Evolutionary conservation across 2,797 vertebrate genomes (phyloP).

Genomic region (Linurgus olivaceus): DNA sequence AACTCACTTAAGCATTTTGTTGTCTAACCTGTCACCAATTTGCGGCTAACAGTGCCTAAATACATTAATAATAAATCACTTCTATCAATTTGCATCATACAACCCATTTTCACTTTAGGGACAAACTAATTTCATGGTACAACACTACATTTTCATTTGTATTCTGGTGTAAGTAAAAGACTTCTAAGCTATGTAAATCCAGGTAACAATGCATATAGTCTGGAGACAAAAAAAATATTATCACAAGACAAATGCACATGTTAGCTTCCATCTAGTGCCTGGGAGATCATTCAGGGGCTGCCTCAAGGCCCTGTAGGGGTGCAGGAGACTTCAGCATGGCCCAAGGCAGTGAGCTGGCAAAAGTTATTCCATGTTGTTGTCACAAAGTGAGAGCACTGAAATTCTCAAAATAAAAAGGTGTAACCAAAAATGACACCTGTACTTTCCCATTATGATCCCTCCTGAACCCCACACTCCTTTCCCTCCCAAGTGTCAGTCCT

Average conservation of each 20-base stretch:
- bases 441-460: neutral
- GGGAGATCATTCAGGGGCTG: neutral
- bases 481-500: neutral
- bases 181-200: neutral
- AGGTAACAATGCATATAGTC: neutral
- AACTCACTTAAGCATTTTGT: neutral
- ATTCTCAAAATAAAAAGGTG: neutral
- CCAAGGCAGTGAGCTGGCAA: fast-evolving
- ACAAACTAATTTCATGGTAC: neutral
- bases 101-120: neutral
- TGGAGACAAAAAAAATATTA: fast-evolving
- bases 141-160: neutral
- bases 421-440: neutral
- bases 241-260: neutral
- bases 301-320: neutral
- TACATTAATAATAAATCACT: neutral
- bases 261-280: fast-evolving
- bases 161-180: neutral
- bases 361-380: neutral
- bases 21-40: neutral
- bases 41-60: neutral
- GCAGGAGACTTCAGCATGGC: neutral
- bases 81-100: neutral
- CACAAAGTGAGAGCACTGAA: neutral
- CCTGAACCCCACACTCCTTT: neutral